Evolutionary conservation across 2,797 vertebrate genomes (phyloP).

Genomic region (Poeciliopsis gracilis): DNA sequence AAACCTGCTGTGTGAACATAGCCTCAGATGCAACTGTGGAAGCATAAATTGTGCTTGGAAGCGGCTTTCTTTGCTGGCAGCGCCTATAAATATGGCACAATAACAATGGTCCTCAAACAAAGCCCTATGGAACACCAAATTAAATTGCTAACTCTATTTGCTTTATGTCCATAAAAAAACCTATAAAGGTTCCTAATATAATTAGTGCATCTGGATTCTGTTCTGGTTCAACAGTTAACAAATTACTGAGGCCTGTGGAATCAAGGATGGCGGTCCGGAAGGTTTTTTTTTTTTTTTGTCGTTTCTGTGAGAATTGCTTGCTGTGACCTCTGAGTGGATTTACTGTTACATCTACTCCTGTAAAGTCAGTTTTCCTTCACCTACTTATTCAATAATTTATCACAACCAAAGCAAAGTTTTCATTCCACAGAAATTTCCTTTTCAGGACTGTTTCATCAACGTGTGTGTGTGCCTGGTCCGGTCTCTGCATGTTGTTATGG

Average conservation of each 20-base stretch:
- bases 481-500: background rate
- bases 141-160: too few relatives aligned
- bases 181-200: background rate
- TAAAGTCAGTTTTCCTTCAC: background rate
- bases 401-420: background rate
- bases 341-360: background rate
- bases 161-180: background rate
- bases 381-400: background rate
- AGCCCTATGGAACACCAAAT: too few relatives aligned
- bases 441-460: background rate
- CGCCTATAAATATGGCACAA: too few relatives aligned
- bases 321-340: background rate
- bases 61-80: too few relatives aligned
- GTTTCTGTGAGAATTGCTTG: background rate
- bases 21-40: too few relatives aligned
- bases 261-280: background rate
- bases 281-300: background rate
- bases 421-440: background rate
- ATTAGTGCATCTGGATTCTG: background rate
- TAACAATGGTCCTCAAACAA: too few relatives aligned
- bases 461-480: background rate
- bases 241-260: background rate
- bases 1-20: too few relatives aligned
- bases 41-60: too few relatives aligned
- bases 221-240: background rate